These are phyloP conservation scores for Atrichornis clamosus DNA, from an alignment of 2,113 vertebrate species.

Conservation along the genomic window DNA sequence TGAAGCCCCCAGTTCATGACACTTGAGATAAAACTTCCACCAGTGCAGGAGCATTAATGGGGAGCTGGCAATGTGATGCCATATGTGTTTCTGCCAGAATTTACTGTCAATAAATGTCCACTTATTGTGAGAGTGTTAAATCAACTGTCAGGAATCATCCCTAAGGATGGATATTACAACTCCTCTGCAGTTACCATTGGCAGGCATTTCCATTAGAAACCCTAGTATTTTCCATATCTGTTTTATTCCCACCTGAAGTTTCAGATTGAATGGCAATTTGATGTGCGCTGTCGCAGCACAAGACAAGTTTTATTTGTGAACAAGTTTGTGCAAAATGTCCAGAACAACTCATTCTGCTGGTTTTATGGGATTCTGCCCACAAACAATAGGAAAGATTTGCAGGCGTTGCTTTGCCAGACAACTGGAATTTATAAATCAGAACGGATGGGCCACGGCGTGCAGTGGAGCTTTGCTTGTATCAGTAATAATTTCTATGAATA, in stretches of 20 bases:
- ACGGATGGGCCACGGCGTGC: background rate
- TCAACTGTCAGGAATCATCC: background rate
- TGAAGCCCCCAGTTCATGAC: background rate
- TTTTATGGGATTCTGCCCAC: conserved; percentile 7
- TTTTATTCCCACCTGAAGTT: conserved; percentile 23
- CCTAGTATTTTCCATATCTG: background rate
- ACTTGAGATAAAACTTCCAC: background rate
- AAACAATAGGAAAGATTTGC: conserved; percentile 20
- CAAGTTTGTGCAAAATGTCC: background rate
- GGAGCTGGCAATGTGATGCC: background rate
- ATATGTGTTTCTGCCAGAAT: background rate
- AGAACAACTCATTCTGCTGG: background rate
- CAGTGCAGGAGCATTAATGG: background rate
- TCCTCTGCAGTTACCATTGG: background rate
- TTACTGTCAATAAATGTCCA: conserved; percentile 36
- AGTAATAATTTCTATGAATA: background rate
- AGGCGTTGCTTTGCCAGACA: background rate
- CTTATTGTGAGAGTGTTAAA: conserved; percentile 32
- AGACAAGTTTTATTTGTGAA: conserved; percentile 16
- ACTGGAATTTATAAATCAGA: background rate
- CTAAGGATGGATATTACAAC: background rate
- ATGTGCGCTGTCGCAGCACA: background rate
- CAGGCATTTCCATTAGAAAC: conserved; percentile 38
- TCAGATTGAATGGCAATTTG: background rate
- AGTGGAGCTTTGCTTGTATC: background rate